Base-by-base conservation (phyloP, 2,888 invertebrate species). In the Chrysotoxum bicinctum region DNA sequence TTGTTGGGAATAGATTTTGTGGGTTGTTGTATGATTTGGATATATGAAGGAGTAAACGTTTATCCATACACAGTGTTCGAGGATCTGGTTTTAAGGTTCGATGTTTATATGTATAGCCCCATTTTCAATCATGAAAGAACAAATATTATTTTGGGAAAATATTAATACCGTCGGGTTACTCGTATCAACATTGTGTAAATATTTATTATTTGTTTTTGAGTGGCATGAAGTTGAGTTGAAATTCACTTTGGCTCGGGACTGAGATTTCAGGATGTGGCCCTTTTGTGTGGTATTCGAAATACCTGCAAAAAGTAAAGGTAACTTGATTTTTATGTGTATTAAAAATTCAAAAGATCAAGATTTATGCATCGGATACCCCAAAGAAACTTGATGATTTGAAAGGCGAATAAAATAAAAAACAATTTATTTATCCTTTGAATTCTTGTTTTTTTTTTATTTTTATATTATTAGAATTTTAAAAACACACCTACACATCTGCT, bases 201-300 rank as follows among this genome's bases (percentile, higher is more conserved):
- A 79, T 79, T 79, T 79, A 73, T 62, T 56, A 37, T 54, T 77
- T 77, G 60, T 50, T 48, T 50, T 23, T 32, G 37, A n/a, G 37
- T 62, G 64, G 64, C 64, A 74, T 64, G 32, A 74, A 62, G 45
- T 73, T 62, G 43, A 43, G 40, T n/a, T 8, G 14, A 40, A n/a
- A 23, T 56, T 35, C 12, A 14, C 19, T 19, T 35, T 35, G 54
- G 10, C 5, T 52, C n/a, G 2, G 12, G 5, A 16, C 16, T 37
- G 21, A 8, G 58, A n/a, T 23, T 58, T 14, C 21, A 37, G 58
- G n/a, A 37, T 21, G 21, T 58, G 37, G n/a, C n/a, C 40, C n/a
- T 3, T 60, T 26, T 60, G n/a, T n/a, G 23, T n/a, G 37, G 60
- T 5, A 10, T 40, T 60, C 16, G 14, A 60, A 14, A 14, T 14